Base-by-base conservation (phyloP, 2,797 vertebrate genomes). In the Cirrhinus molitorella region DNA sequence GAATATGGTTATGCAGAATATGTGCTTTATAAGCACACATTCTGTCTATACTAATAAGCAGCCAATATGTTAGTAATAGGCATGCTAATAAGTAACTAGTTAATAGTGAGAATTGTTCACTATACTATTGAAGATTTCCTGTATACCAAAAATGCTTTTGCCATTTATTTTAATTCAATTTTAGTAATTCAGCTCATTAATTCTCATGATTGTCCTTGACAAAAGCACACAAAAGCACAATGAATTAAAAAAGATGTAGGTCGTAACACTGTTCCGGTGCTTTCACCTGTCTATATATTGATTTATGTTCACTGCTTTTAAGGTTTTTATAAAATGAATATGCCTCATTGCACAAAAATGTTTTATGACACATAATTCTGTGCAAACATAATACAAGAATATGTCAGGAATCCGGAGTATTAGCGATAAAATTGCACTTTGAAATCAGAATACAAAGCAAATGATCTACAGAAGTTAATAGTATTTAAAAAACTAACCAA, bases 121-220 rank as follows among this genome's bases (percentile, higher is more conserved):
- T n/a, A n/a, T n/a, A n/a, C n/a, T n/a, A n/a, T n/a, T n/a, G n/a
- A n/a, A n/a, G n/a, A n/a, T n/a, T n/a, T n/a, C n/a, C n/a, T n/a
- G n/a, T n/a, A n/a, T n/a, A n/a, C n/a, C n/a, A n/a, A 12, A 45
- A 16, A 45, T 61, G 74, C 14, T 28, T 16, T 77, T 61, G 74
- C 40, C 55, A 61, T 43, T 76, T 61, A 19, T 57, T 57, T 74
- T 19, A 5, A 28, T 74, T 47, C 0, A 11, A 14, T 55, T 40
- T 74, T 23, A 74, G 51, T 74, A 14, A 74, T 73, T 72, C 31
- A 57, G 31, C 31, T 57, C 28, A 74, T 74, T 57, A 55, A 37
- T 57, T 74, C 21, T 74, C 72, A 74, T 74, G 47, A 4, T 19
- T 31, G 45, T 74, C 25, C 25, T 73, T 53, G 71, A n/a, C 25